Base-by-base conservation (phyloP, 2,888 invertebrate species). In the Ectobius pallidus region DNA sequence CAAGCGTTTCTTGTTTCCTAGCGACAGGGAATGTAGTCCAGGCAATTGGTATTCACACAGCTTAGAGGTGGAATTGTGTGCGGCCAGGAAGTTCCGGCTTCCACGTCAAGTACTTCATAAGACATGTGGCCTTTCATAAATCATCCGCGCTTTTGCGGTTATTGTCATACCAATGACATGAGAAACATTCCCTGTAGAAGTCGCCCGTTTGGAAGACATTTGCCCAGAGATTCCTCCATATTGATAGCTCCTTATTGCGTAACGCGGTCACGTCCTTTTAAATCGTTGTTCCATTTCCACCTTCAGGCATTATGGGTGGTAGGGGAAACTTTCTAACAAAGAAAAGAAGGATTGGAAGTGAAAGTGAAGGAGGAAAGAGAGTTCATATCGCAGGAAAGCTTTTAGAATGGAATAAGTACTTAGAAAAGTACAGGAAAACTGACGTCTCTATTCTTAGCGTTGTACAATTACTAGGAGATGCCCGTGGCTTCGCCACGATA, bases 191-290 rank as follows among this genome's bases (percentile, higher is more conserved):
- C n/a, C 30, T 30, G 25, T 30, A n/a, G 32, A 58, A 27, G 3
- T 18, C 27, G 6, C 3, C 1, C 25, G 22, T 20, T 25, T 52
- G 20, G 52, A 25, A 25, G 25, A 14, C 20, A 20, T 11, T 25
- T 52, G 6, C 6, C 34, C 7, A 34, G 11, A 27, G 55, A 27
- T 27, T 55, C 27, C 55, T 55, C 55, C 34, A 55, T 69, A 69
- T 69, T 55, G 39, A 55, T 69, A 69, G 55, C n/a, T 32, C 18
- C 42, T 34, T 69, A 69, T 52, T 55, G 55, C 55, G 52, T 32
- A 69, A 55, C 46, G 9, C 55, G 16, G 69, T 55, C 55, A 69
- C 69, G 52, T 55, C 20, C 22, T 3, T 18, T 69, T 69, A 69
- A 55, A 52, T 69, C 55, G 34, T 55, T 55, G 49, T 55, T 69